Base-by-base conservation (phyloP, 2,797 vertebrate genomes). In the Linurgus olivaceus region DNA sequence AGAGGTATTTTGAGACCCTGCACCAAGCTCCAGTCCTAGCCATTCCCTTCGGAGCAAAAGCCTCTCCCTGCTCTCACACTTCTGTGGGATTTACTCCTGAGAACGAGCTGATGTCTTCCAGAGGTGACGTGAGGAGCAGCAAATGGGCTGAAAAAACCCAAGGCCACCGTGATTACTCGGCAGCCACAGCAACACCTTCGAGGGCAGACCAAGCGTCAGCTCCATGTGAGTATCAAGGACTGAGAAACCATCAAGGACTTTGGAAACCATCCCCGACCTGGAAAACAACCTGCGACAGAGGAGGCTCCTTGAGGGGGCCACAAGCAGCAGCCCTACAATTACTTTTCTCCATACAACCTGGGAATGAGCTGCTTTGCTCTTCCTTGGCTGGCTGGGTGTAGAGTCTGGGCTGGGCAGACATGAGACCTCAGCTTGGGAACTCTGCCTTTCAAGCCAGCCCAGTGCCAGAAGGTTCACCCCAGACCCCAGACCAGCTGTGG, bases 331-430 rank as follows among this genome's bases (percentile, higher is more conserved):
- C 44, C 90, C 88, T 80, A 50, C 1, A 15, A 28, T 4, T 28
- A 23, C 31, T 85, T 87, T 65, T 23, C 42, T 83, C 59, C 19
- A 1, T 5, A 4, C 0, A 40, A 38, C 20, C 54, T 79, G 59
- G 59, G 61, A 77, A 77, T 4, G 72, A 80, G 82, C 19, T 0
- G 3, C 54, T 78, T 35, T 24, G 66, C 79, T 80, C 45, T 68
- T 63, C n/a, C 70, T 44, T 4, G 48, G 35, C 31, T 0, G 1
- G 13, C 42, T 48, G 55, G 47, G 33, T 9, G 40, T 44, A 11
- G 37, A 79, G 67, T 10, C 10, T 0, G 0, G 37, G 6, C 75
- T 0, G 0, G 37, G 33, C n/a, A 77, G 23, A 48, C 4, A 76
- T 1, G 14, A 57, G 42, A 55, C 11, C 54, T 55, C 42, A 63